phyloP scores from a whole-genome alignment of 2,888 invertebrate species.

The Scaptomyza caliginosa region DNA sequence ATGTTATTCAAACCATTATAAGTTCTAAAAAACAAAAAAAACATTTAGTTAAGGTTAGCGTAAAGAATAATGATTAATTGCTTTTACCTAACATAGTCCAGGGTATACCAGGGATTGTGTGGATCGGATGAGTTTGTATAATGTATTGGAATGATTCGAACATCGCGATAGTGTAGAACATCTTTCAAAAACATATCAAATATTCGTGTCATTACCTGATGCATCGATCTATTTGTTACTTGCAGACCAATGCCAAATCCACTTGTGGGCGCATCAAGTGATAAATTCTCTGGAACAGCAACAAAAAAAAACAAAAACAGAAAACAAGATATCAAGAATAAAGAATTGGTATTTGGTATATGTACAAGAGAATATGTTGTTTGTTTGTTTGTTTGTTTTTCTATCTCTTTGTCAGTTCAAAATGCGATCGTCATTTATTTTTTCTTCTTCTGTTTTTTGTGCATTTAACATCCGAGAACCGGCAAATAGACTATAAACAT shows the following conservation, averaged over 20 bases:
- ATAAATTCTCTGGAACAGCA: conserved; percentile 16
- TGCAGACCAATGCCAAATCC: conserved; percentile 83
- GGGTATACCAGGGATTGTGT: conserved; percentile 34
- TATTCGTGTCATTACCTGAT: conserved; percentile 86
- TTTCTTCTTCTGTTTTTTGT: background rate
- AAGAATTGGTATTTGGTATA: background rate
- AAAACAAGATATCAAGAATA: background rate
- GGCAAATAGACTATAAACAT: conserved; percentile 1
- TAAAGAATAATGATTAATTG: background rate
- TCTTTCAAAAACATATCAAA: conserved; percentile 86
- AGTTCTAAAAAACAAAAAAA: conserved; percentile 23
- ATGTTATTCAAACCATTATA: conserved; percentile 37
- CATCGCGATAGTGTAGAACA: conserved; percentile 84
- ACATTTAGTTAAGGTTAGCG: no score
- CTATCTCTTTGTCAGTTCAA: background rate
- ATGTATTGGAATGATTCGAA: conserved; percentile 82
- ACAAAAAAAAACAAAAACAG: background rate
- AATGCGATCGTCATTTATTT: background rate
- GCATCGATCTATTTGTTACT: conserved; percentile 85
- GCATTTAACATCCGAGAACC: background rate
- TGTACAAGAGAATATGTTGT: background rate
- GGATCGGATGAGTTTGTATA: conserved; percentile 28
- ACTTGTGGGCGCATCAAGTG: conserved; percentile 1
- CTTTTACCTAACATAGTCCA: conserved; percentile 67
- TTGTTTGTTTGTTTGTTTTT: background rate